Percentiles rank a stretch among this genome's conserved stretches.
Conservation (phyloP, 2,113 vertebrate species). For the Bostrychus sinensis region DNA sequence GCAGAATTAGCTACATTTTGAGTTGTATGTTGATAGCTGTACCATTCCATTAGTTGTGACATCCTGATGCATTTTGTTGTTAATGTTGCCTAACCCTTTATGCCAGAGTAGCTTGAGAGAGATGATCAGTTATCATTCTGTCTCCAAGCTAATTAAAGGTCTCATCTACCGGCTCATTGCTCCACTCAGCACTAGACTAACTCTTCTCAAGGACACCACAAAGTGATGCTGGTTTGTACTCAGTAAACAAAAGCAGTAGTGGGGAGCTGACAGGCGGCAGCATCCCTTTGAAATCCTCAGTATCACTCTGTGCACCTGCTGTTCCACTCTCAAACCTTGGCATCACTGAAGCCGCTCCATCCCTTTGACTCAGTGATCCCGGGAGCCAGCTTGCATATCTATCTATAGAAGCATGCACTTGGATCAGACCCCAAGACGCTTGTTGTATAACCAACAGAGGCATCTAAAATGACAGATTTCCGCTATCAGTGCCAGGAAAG, state of each 20-base stretch:
- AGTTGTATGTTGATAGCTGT: constrained; percentile 4
- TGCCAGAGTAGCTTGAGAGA: constrained; percentile 61
- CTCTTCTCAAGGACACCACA: constrained; percentile 70
- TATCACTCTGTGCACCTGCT: constrained; percentile 38
- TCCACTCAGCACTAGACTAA: constrained; percentile 54
- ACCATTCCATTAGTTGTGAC: constrained; percentile 1
- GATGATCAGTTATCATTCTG: constrained; percentile 78
- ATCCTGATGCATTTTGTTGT: constrained; percentile 57
- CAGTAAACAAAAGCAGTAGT: constrained; percentile 59
- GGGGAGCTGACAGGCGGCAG: constrained; percentile 23
- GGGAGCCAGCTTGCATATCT: constrained; percentile 30
- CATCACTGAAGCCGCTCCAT: constrained; percentile 21
- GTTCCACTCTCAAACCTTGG: constrained; percentile 29
- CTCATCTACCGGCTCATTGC: constrained; percentile 56
- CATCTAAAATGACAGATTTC: constrained; percentile 44
- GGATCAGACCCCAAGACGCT: constrained; percentile 30
- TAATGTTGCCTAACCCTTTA: constrained; percentile 66
- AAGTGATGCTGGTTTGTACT: constrained; percentile 50
- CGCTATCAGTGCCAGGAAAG: constrained; percentile 7
- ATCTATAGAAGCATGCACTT: constrained; percentile 42
- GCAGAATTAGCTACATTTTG: constrained; percentile 6
- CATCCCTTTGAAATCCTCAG: constrained; percentile 29
- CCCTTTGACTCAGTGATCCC: constrained; percentile 38
- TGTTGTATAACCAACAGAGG: constrained; percentile 24
- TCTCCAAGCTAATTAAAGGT: constrained; percentile 75